phyloP scores from a whole-genome alignment of 2,888 invertebrate species.

The Drosophila quinaria region DNA sequence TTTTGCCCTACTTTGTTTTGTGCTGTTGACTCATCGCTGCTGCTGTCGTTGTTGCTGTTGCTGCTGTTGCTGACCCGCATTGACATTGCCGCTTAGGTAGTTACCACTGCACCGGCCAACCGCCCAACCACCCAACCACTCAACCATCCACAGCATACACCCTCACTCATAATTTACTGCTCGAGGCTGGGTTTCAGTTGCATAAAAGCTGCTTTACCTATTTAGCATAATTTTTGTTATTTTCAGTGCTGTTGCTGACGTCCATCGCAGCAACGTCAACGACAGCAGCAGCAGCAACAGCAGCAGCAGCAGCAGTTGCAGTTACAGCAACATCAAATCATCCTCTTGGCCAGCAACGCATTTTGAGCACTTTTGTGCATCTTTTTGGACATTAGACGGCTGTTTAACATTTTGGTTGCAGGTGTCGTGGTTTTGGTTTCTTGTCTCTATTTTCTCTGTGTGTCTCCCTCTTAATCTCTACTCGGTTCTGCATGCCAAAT shows the following conservation, averaged over 20 bases:
- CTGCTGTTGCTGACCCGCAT: conserved; percentile 60
- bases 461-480: not conserved
- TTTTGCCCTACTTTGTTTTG: conserved; percentile 30
- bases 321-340: conserved; percentile 19
- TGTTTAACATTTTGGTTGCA: conserved; percentile 72
- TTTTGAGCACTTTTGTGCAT: conserved; percentile 59
- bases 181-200: conserved; percentile 73
- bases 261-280: conserved; percentile 23
- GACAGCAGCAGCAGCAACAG: conserved; percentile 30
- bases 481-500: conserved; percentile 49
- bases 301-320: conserved; percentile 22
- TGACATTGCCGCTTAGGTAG: conserved; percentile 64
- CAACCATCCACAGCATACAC: conserved; percentile 8
- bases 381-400: conserved; percentile 56
- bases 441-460: not conserved
- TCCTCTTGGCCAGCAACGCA: conserved; percentile 47
- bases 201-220: conserved; percentile 75
- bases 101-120: conserved; percentile 9
- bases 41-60: conserved; percentile 16
- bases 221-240: conserved; percentile 79
- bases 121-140: conserved; percentile 8
- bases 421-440: conserved; percentile 27
- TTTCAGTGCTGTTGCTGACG: conserved; percentile 50
- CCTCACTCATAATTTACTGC: conserved; percentile 67
- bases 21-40: conserved; percentile 32